phyloP scores from a whole-genome alignment of 2,797 vertebrate genomes.

The Pterois miles region DNA sequence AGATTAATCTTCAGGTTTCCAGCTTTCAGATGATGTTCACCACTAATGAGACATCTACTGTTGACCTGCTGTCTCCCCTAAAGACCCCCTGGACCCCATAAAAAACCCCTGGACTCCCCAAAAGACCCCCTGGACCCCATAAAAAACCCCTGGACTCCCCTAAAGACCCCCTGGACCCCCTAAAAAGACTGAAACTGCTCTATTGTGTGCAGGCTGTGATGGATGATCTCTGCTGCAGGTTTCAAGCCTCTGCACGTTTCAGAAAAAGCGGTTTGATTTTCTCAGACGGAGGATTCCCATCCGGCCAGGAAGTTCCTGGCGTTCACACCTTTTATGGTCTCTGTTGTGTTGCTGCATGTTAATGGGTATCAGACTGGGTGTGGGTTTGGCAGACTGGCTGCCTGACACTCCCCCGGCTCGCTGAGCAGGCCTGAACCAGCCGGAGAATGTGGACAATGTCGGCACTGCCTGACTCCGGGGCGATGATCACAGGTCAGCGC shows the following conservation, averaged over 20 bases:
- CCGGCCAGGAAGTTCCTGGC: not conserved
- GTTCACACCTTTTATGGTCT: constrained; percentile 39
- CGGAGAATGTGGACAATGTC: constrained; percentile 44
- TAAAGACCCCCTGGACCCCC: no score
- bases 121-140: no score
- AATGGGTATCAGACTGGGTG: not conserved
- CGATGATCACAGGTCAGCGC: not conserved
- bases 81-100: no score
- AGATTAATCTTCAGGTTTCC: no score
- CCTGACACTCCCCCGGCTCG: not conserved
- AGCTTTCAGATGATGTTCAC: no score
- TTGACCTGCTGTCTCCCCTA: no score
- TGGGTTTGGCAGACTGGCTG: not conserved
- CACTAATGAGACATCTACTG: no score
- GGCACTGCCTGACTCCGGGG: constrained; percentile 22
- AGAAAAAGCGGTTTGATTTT: not conserved
- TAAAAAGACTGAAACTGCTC: no score
- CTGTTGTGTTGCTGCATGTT: not conserved
- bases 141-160: no score
- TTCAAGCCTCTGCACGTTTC: not conserved
- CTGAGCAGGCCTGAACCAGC: constrained; percentile 48
- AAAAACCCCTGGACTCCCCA: no score
- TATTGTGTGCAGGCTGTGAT: not conserved
- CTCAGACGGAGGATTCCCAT: not conserved
- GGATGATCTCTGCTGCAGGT: not conserved